Evolutionary conservation across 2,797 vertebrate species (phyloP), one percentile per base, ranked within the genome.

Genomic region (Sylvilagus floridanus): DNA sequence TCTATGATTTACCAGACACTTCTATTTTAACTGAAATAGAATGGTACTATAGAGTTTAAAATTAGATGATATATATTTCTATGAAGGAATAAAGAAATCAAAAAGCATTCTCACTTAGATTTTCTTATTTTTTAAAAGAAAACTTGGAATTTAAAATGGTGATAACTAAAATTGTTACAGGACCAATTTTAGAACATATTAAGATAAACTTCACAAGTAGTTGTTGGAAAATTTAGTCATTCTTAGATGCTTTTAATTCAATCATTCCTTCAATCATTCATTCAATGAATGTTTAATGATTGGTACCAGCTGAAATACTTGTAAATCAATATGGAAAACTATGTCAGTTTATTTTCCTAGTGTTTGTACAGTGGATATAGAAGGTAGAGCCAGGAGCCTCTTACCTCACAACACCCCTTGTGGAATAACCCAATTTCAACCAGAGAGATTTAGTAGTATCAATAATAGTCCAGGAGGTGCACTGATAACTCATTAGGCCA

Each of bases 81-180:
- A 87, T n/a, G 87, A 94, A 87, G 37, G n/a, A 84, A 85, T 52
- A 54, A 87, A 93, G 2, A 79, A 30, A 78, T 32, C 13, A 32
- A 22, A 47, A 77, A 96, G 1, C 17, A 68, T 85, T 82, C 54
- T 92, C 63, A 35, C 42, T 66, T 84, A 35, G 2, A 72, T 16
- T 91, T 54, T 71, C 21, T 16, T 42, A 68, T 69, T 87, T 95
- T 86, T 85, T n/a, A 50, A 76, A 84, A 93, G 22, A 47, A 92
- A 82, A 78, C 5, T 93, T 78, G 90, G 30, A 72, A 93, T 94
- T 89, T 72, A 89, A 92, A 76, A 73, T 76, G 22, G n/a, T 93
- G 21, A 47, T 32, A 83, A 84, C 37, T 90, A 84, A 92, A 96
- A 93, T 63, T 84, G 28, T 65, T 77, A 71, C 42, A 78, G 32